phyloP scores from a whole-genome alignment of 2,113 vertebrate genomes.

The Aegotheles bennettii region DNA sequence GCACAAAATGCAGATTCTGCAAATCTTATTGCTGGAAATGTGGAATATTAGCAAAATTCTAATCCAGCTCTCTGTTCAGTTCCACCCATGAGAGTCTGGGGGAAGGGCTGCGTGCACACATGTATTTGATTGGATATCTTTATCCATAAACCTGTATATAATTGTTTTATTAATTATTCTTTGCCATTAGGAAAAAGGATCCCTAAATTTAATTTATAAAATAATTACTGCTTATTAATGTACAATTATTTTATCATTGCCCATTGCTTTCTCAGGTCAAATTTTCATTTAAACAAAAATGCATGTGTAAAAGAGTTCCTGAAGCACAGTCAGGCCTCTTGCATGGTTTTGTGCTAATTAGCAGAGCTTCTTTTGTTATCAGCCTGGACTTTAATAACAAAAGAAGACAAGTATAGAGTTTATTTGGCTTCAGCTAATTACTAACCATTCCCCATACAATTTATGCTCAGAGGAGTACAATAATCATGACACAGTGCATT shows the following conservation, averaged over 20 bases:
- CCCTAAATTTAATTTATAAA: constrained; percentile 35
- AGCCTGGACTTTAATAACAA: constrained; percentile 42
- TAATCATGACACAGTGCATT: constrained; percentile 22
- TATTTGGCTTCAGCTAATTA: constrained; percentile 62
- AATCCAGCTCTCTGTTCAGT: not conserved
- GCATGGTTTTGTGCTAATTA: constrained; percentile 44
- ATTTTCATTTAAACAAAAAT: constrained; percentile 35
- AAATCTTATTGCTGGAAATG: not conserved
- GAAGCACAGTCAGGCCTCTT: not conserved
- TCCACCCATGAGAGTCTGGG: not conserved
- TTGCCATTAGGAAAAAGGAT: not conserved
- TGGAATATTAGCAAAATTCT: not conserved
- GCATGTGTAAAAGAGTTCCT: not conserved
- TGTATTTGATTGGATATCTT: not conserved
- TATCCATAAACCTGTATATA: not conserved
- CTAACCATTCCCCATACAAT: constrained; percentile 16
- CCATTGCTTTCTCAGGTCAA: constrained; percentile 14
- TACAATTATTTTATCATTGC: constrained; percentile 12
- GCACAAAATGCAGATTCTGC: not conserved
- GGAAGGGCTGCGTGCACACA: not conserved
- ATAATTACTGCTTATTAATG: constrained; percentile 27
- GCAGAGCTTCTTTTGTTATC: constrained; percentile 35
- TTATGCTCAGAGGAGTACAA: constrained; percentile 33
- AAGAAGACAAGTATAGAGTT: constrained; percentile 50
- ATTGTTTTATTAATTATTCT: constrained; percentile 39